Base-by-base conservation (phyloP, 1,140 invertebrate species). In the Drosophila bocqueti region DNA sequence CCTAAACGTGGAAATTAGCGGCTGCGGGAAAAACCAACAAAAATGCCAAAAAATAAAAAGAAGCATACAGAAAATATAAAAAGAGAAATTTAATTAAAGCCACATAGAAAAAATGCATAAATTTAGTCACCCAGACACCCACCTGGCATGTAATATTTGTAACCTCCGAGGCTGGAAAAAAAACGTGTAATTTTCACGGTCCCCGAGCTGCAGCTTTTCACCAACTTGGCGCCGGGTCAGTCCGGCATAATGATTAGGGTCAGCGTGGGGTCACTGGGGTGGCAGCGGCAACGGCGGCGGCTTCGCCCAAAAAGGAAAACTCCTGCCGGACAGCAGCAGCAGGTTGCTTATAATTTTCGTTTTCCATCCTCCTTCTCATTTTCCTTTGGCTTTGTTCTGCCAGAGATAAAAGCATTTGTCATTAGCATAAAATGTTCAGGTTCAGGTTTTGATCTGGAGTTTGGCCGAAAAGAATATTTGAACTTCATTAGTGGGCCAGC, bases 1-100 rank as follows among this genome's bases (percentile, higher is more conserved):
- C 85, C 84, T 89, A 89, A 89, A 85, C 67, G 85, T 67, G 52
- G 69, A 89, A 89, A 90, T 89, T 90, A 89, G 84, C 84, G 81
- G 67, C 73, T 81, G 63, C 73, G 46, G 46, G 26, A 46, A 59
- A 69, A 65, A 55, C 38, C 50, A 54, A 55, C 42, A 68, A 52
- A 38, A 80, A 72, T 63, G 52, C 52, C 52, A 54, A 64, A 79
- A 43, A 64, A 47, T 21, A 79, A 50, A 76, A 15, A 36, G 18
- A 76, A 15, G 7, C 31, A 49, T 18, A 65, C 29, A 36, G 7
- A 49, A 58, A 68, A 69, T 31, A 62, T 55, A 40, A 80, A 79
- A 79, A 73, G 81, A 89, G 85, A 89, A 89, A 89, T 89, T 89
- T 89, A 90, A 89, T 89, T 89, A 89, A 89, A 89, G 85, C 77